Conservation (phyloP, 2,888 invertebrate species). For the Dicranocentrus wangi region DNA sequence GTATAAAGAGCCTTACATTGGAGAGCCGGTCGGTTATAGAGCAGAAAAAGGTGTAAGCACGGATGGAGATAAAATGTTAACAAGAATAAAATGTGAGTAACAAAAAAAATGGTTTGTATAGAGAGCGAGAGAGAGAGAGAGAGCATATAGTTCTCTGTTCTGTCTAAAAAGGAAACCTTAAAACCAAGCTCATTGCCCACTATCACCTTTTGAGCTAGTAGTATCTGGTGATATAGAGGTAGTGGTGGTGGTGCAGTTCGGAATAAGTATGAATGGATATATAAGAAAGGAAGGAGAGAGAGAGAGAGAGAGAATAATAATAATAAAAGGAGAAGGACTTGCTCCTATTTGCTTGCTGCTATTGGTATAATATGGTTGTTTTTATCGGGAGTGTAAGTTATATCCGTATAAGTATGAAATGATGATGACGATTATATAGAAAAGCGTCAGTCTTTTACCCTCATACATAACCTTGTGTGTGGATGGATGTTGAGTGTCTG, state of each 20-base stretch:
- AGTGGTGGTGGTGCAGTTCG: too few relatives aligned
- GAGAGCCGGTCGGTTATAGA: not conserved
- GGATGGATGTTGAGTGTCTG: conserved; percentile 53
- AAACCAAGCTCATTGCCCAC: conserved; percentile 59
- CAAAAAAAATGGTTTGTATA: not conserved
- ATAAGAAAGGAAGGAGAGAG: too few relatives aligned
- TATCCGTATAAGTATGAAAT: conserved; percentile 28
- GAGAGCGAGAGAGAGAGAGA: not conserved
- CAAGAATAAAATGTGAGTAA: conserved; percentile 34
- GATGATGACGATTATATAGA: conserved; percentile 54
- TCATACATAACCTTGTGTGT: conserved; percentile 58
- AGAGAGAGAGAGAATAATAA: too few relatives aligned
- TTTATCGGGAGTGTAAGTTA: conserved; percentile 29
- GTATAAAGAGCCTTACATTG: not conserved
- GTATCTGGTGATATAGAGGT: conserved; percentile 27
- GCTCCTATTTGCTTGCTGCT: too few relatives aligned
- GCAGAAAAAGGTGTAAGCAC: conserved; percentile 23
- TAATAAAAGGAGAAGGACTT: too few relatives aligned
- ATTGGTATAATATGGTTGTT: conserved; percentile 20
- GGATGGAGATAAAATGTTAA: conserved; percentile 52
- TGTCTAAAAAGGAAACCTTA: conserved; percentile 45
- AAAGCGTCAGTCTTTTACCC: conserved; percentile 61
- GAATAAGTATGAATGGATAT: too few relatives aligned
- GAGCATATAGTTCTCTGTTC: conserved; percentile 41
- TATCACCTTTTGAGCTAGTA: conserved; percentile 47